Conservation (phyloP, 2,888 invertebrate genomes). For the Thera britannica region DNA sequence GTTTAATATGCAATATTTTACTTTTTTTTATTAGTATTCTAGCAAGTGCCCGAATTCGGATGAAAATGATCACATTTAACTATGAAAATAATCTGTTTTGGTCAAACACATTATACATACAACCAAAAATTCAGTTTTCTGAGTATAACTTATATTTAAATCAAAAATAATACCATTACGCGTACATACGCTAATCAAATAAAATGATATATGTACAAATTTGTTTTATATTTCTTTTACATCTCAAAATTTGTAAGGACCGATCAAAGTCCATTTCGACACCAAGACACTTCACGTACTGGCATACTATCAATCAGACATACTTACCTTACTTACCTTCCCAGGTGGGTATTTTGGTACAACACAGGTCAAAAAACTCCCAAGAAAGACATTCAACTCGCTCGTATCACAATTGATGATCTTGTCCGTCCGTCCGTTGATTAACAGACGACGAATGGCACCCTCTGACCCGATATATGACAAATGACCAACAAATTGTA, state of each 20-base stretch:
- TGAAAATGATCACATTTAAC: too few relatives aligned
- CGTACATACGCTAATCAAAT: too few relatives aligned
- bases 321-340: conserved; percentile 18
- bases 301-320: conserved; percentile 24
- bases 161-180: too few relatives aligned
- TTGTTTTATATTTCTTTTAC: not conserved
- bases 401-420: conserved; percentile 68
- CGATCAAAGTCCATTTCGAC: conserved; percentile 4
- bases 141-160: too few relatives aligned
- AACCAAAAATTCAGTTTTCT: too few relatives aligned
- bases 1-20: too few relatives aligned
- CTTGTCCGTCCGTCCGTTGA: conserved; percentile 65
- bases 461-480: conserved; percentile 71
- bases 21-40: too few relatives aligned
- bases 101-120: too few relatives aligned
- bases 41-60: too few relatives aligned
- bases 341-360: conserved; percentile 21
- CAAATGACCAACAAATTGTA: conserved; percentile 69
- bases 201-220: not conserved
- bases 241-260: not conserved
- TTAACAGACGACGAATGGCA: conserved; percentile 69
- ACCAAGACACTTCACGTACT: conserved; percentile 8
- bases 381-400: conserved; percentile 38
- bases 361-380: conserved; percentile 38
- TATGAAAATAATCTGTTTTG: too few relatives aligned